Base-by-base conservation (phyloP, 2,888 invertebrate species). In the Plebejus anna region DNA sequence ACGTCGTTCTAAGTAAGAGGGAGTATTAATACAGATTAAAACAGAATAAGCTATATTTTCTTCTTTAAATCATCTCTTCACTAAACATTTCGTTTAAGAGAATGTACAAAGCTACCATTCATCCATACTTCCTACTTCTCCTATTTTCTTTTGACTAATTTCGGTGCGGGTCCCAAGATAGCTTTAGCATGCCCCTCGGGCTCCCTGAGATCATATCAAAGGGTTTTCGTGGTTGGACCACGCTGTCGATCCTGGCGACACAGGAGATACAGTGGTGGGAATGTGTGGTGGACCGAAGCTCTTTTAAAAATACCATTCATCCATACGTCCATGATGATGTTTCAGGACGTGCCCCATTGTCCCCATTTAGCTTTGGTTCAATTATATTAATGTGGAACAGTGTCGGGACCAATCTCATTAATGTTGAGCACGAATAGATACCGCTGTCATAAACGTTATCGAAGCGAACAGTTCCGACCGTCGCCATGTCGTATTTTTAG, bases 381-480 rank as follows among this genome's bases (percentile, higher is more conserved):
- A 72, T 72, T 72, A 47, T 22, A 47, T 47, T 72, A 47, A 72
- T 72, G 72, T 66, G 42, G 47, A n/a, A n/a, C 47, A 72, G 42
- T 47, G 22, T 28, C 28, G 66, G 66, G 66, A 61, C 61, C 61
- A 61, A 61, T 61, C 28, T 28, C 61, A 61, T 28, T 61, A 61
- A 28, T 61, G 28, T 61, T 61, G 22, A 3, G 61, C 61, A 22
- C 61, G 61, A 61, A 22, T 11, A 61, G 61, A 28, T 61, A 61
- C 61, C 61, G 28, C 61, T 22, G 28, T 4, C 28, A 28, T 61
- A 61, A 28, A 28, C 61, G 61, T 61, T 61, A 61, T 61, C 61
- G 28, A 61, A 22, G 9, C 9, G 9, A 28, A 61, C 61, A 28
- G 61, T 61, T 61, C 61, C 22, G 61, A 61, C 61, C 16, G 3